Percentiles rank a stretch among this genome's conserved stretches.
Evolutionary conservation across 2,113 vertebrate genomes (phyloP).

Genomic region (Petaurus breviceps): DNA sequence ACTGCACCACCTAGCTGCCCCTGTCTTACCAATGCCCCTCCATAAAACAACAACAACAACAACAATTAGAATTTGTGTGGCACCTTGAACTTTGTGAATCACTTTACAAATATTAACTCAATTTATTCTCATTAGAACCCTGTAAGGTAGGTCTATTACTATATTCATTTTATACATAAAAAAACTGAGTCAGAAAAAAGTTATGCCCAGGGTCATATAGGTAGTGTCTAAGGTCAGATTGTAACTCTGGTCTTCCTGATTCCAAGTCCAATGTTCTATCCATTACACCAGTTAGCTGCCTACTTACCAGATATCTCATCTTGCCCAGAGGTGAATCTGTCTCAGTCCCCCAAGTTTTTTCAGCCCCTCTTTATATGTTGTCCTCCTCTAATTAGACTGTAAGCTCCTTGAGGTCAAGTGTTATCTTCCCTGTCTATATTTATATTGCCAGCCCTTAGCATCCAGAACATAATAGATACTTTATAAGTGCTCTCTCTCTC

Average conservation of each 20-base stretch:
- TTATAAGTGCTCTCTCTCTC: neutral
- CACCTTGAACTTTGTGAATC: neutral
- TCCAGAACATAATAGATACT: neutral
- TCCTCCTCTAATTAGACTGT: neutral
- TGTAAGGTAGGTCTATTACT: neutral
- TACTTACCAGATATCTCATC: neutral
- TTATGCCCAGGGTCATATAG: neutral
- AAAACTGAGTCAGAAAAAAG: neutral
- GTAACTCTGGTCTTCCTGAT: neutral
- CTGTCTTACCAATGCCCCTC: neutral
- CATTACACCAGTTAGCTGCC: neutral
- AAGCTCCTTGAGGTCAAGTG: neutral
- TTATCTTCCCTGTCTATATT: neutral
- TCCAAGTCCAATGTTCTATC: neutral
- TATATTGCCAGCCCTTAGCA: neutral
- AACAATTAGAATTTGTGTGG: neutral
- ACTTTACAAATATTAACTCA: neutral
- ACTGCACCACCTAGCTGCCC: neutral
- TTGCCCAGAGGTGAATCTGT: neutral
- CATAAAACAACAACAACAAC: neutral
- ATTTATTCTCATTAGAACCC: neutral
- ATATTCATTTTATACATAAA: neutral
- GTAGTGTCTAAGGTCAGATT: neutral
- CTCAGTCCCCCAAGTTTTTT: neutral
- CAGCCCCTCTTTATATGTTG: neutral